Evolutionary conservation across 2,113 vertebrate species (phyloP), one percentile per base, ranked within the genome.

Genomic region (Poeciliopsis prolifica): DNA sequence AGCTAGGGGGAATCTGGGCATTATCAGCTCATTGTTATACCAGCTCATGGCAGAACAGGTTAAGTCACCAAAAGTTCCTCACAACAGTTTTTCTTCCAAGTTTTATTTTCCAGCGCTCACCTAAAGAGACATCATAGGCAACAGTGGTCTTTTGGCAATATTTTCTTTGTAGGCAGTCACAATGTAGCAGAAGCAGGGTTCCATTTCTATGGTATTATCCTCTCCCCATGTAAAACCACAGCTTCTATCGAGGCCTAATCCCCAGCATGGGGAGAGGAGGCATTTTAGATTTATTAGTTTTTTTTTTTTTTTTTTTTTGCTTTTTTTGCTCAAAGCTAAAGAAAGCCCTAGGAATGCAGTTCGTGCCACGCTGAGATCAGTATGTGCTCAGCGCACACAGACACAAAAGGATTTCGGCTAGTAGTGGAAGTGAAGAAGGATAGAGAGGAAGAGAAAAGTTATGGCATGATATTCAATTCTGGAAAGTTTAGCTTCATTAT

Each of bases 401-500:
- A 92, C 80, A 83, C 86, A 89, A 89, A 72, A 77, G 88, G 79
- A 89, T 89, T 90, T 82, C 5, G 12, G 78, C 84, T 76, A 76
- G 78, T 83, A 30, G 73, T 84, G 78, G 79, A 60, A 78, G 73
- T 88, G 72, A 68, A 70, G 75, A 62, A 61, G 74, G 67, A 72
- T 51, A 68, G 44, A 30, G 68, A 66, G 33, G 54, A 30, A 61
- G 61, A 60, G 62, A 26, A 72, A 84, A 79, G 42, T 70, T 80
- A 79, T 70, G 54, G 67, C 30, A 65, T 31, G 77, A 89, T 64
- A 79, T 90, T 82, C 76, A 22, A 83, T 86, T 89, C 66, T 78
- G 72, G 68, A 84, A 86, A 85, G 79, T 86, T 84, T 90, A 91
- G 82, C 85, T 93, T 93, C 82, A 91, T 94, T 93, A 91, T 88